phyloP scores from a whole-genome alignment of 2,797 vertebrate species.

The Melanogrammus aeglefinus region DNA sequence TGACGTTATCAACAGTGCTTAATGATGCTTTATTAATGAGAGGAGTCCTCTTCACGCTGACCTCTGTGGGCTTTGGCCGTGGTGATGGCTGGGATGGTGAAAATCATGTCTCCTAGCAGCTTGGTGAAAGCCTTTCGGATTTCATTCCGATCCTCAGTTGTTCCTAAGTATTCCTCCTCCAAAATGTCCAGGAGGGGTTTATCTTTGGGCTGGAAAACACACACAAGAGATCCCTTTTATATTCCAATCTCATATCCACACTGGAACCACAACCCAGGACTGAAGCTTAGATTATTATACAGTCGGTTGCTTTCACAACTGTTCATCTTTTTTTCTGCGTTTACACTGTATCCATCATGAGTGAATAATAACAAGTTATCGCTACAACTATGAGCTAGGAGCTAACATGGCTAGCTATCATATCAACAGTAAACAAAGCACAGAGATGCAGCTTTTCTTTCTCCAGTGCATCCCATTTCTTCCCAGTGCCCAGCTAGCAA shows the following conservation, averaged over 20 bases:
- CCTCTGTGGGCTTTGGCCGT: conserved; percentile 78
- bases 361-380: too few relatives aligned
- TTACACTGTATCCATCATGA: too few relatives aligned
- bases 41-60: conserved; percentile 43
- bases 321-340: too few relatives aligned
- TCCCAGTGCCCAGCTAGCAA: too few relatives aligned
- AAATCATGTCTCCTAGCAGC: conserved; percentile 66
- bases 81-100: conserved; percentile 68
- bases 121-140: conserved; percentile 72
- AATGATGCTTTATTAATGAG: not conserved
- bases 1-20: not conserved
- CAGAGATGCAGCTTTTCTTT: too few relatives aligned
- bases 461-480: too few relatives aligned
- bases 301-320: too few relatives aligned
- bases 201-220: conserved; percentile 44
- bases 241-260: not conserved
- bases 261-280: not conserved
- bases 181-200: conserved; percentile 42
- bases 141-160: conserved; percentile 54
- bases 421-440: too few relatives aligned
- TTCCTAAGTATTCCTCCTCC: conserved; percentile 70
- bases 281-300: not conserved
- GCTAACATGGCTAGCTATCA: too few relatives aligned
- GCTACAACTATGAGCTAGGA: too few relatives aligned
- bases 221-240: not conserved